Evolutionary conservation across 2,888 invertebrate species (phyloP).

Genomic region (Stomorhina lunata): DNA sequence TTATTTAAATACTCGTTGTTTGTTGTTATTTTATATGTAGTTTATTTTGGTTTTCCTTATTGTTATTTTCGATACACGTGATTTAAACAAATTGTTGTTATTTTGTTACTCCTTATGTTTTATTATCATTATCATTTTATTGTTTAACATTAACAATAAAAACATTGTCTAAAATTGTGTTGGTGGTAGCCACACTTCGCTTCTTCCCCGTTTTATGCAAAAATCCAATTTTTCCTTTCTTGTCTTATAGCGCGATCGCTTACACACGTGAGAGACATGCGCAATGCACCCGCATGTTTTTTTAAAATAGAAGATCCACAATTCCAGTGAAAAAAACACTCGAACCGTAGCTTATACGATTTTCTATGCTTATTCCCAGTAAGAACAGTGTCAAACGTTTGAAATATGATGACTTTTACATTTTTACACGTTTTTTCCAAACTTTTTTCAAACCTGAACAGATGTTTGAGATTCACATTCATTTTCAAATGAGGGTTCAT

Average conservation of each 20-base stretch:
- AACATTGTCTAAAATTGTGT: neutral
- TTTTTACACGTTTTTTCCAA: too few relatives aligned
- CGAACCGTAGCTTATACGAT: constrained; percentile 18
- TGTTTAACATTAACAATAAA: constrained; percentile 7
- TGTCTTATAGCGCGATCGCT: too few relatives aligned
- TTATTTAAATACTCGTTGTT: neutral
- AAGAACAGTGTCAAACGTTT: too few relatives aligned
- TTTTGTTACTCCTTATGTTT: neutral
- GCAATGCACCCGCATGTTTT: constrained; percentile 35
- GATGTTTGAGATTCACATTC: too few relatives aligned
- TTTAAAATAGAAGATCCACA: neutral
- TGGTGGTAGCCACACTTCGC: too few relatives aligned
- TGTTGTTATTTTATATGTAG: constrained; percentile 32
- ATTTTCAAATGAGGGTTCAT: too few relatives aligned
- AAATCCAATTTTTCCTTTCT: neutral
- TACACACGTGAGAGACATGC: constrained; percentile 47
- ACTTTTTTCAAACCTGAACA: too few relatives aligned
- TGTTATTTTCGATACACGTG: constrained; percentile 39
- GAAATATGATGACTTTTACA: too few relatives aligned
- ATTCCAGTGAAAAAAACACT: neutral
- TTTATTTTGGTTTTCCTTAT: constrained; percentile 45
- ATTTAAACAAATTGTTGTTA: constrained; percentile 33
- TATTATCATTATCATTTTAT: neutral
- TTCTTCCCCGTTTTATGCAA: constrained; percentile 8
- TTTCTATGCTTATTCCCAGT: constrained; percentile 20